Percentiles rank a stretch among this genome's conserved stretches.
Evolutionary conservation across 2,888 invertebrate genomes (phyloP).

Genomic region (Epistrophe eligans): DNA sequence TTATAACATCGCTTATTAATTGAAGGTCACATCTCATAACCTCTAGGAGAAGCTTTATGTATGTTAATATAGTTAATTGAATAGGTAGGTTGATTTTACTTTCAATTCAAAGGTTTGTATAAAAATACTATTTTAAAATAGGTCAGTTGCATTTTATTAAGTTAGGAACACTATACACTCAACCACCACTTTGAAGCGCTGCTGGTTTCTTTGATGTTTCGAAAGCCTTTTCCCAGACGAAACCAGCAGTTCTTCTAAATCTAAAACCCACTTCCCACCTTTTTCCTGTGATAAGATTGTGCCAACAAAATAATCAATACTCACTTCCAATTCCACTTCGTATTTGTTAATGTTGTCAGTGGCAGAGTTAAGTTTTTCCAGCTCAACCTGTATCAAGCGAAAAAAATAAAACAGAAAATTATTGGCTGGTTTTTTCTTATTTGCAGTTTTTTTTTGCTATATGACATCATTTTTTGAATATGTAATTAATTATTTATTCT

Average conservation of each 20-base stretch:
- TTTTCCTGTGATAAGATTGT: background rate
- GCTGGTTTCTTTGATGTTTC: background rate
- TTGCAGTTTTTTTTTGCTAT: slow-evolving; percentile 6
- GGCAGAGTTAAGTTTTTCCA: slow-evolving; percentile 94
- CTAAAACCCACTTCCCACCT: background rate
- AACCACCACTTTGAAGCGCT: background rate
- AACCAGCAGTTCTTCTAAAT: background rate
- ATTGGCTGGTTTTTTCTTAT: slow-evolving; percentile 45
- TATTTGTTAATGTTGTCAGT: slow-evolving; percentile 96
- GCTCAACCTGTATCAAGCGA: slow-evolving; percentile 87
- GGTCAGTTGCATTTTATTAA: background rate
- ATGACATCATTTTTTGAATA: slow-evolving; percentile 60
- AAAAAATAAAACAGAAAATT: slow-evolving; percentile 37
- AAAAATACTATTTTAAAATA: too few relatives aligned
- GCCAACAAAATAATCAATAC: slow-evolving; percentile 79
- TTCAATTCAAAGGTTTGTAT: background rate
- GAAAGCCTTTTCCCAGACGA: background rate
- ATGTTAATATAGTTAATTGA: background rate
- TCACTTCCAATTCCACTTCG: slow-evolving; percentile 94
- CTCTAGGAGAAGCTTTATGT: background rate
- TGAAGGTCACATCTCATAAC: slow-evolving; percentile 28
- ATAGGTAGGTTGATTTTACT: too few relatives aligned
- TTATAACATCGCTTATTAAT: slow-evolving; percentile 38
- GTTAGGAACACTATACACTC: background rate
- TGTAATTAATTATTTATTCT: slow-evolving; percentile 17